These are phyloP conservation scores for Trichonephila clavipes DNA, from an alignment of 1,140 invertebrate species.

Conservation along the genomic window DNA sequence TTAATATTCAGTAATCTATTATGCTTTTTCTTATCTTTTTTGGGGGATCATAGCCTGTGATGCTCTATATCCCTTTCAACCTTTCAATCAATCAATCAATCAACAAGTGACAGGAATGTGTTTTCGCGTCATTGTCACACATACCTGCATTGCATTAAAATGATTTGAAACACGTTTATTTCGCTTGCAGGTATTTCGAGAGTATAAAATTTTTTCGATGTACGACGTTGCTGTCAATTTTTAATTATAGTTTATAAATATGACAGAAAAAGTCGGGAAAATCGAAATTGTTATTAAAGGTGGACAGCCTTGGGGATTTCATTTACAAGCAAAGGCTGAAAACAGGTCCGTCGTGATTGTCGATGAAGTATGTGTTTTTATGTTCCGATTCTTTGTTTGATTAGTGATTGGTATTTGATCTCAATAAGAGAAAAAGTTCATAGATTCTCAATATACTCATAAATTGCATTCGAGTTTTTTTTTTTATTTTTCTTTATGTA, in stretches of 20 bases:
- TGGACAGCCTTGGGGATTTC: slow-evolving; percentile 93
- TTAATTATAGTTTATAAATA: neutral
- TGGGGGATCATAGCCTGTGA: too few species aligned
- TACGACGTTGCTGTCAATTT: neutral
- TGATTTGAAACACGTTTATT: too few species aligned
- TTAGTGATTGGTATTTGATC: neutral
- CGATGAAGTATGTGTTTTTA: slow-evolving; percentile 18
- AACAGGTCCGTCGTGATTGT: slow-evolving; percentile 45
- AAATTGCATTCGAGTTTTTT: too few species aligned
- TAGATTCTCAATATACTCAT: too few species aligned
- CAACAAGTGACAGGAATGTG: slow-evolving; percentile 9
- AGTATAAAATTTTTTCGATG: neutral
- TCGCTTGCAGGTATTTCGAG: neutral
- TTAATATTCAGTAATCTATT: too few species aligned
- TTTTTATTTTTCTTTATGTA: too few species aligned
- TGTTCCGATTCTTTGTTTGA: neutral
- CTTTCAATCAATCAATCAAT: too few species aligned
- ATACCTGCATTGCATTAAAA: neutral
- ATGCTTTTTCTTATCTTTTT: too few species aligned
- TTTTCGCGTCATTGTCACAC: neutral
- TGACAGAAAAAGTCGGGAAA: slow-evolving; percentile 10
- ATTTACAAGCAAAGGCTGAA: slow-evolving; percentile 85
- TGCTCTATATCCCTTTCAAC: too few species aligned
- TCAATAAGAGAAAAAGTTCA: too few species aligned
- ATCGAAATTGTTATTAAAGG: slow-evolving; percentile 84